Evolutionary conservation across 2,888 invertebrate species (phyloP), one percentile per base, ranked within the genome.

Genomic region (Euplagia quadripunctaria): DNA sequence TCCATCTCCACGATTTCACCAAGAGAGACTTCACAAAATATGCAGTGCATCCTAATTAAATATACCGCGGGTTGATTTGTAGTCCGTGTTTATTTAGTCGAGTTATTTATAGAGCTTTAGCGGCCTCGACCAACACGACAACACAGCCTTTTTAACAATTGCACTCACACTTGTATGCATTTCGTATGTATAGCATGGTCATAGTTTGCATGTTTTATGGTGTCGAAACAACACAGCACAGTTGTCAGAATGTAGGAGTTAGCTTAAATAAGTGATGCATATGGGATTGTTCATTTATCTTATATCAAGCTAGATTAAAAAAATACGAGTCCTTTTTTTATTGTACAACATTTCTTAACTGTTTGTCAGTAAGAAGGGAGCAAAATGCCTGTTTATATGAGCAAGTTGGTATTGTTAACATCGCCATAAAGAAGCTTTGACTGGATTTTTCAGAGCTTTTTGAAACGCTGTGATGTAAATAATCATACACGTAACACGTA

Each of bases 41-140:
- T 75, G 67, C 76, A 83, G 76, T 83, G 81, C 85, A 81, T 86
- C 82, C 86, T 87, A 88, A 89, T 88, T 85, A 87, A 85, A 85
- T 81, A 82, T 81, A 84, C 84, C 74, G 75, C 76, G 79, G 78
- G 79, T 82, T 88, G 86, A 88, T 88, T 88, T 87, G 87, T 87
- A 79, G 85, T 77, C 82, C 74, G 81, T 80, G 79, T 85, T 86
- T 84, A 85, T 85, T 85, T 83, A 80, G 84, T 82, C 75, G 80
- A 79, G 87, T 81, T 90, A 89, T 90, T 90, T 89, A 88, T 90
- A 87, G 85, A 79, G 80, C 80, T 81, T 84, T 78, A 76, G 76
- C 76, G 76, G 80, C 77, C 76, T 81, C 83, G 75, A 68, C 68
- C 76, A 72, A 76, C 72, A 61, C 76, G 72, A 75, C 77, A 68